These are phyloP conservation scores for Daubentonia madagascariensis DNA, from an alignment of 2,113 vertebrate genomes.

Conservation along the genomic window DNA sequence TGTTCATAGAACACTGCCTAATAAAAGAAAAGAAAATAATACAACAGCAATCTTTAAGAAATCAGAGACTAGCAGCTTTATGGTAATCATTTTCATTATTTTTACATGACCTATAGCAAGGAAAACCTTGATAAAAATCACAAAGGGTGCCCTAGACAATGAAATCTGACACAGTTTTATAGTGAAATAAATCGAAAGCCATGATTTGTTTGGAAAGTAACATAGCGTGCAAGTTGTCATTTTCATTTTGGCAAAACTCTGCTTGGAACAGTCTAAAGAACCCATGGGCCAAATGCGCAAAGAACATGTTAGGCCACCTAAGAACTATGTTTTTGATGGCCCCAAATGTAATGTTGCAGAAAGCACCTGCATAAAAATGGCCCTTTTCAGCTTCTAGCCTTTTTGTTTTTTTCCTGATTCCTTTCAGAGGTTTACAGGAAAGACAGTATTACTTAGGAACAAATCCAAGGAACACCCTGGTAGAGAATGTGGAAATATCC, in stretches of 20 bases:
- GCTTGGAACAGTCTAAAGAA: background rate
- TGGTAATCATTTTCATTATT: background rate
- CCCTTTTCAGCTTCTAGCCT: background rate
- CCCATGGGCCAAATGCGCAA: conserved; percentile 34
- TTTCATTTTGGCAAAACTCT: conserved; percentile 40
- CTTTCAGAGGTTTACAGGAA: conserved; percentile 8
- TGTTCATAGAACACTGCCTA: background rate
- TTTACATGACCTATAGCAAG: background rate
- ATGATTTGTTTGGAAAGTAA: conserved; percentile 29
- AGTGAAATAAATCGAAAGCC: background rate
- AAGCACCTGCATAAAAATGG: background rate
- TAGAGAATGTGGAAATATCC: conserved; percentile 4
- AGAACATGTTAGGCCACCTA: conserved; percentile 35
- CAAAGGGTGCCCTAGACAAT: background rate
- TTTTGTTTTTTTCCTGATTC: background rate
- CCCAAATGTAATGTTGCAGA: background rate
- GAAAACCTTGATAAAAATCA: conserved; percentile 40
- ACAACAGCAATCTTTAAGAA: background rate
- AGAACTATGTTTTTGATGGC: conserved; percentile 34
- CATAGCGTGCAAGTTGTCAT: background rate
- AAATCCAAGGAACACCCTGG: conserved; percentile 30
- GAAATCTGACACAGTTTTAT: conserved; percentile 10
- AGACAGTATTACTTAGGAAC: conserved; percentile 39
- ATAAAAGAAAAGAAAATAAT: background rate
- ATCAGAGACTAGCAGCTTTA: background rate